A percentile compares a stretch with the other conserved stretches of the same genome.
These are phyloP conservation scores for Armadillidium nasatum DNA, from an alignment of 1,140 invertebrate species.

Conservation along the genomic window DNA sequence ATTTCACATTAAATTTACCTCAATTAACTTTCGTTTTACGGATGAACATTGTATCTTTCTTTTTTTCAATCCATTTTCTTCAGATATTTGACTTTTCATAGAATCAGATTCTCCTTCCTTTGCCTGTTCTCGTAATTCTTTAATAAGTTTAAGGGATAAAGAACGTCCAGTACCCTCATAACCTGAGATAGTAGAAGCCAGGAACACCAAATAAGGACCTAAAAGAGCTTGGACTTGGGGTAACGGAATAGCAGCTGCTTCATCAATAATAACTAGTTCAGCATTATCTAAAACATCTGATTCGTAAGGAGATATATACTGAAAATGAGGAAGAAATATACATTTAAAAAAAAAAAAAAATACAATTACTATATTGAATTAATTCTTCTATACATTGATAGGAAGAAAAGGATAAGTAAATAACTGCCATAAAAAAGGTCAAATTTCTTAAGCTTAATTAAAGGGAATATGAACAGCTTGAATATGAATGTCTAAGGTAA, in stretches of 20 bases:
- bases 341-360: too few species aligned
- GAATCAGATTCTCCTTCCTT: conserved; percentile 18
- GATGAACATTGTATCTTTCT: conserved; percentile 48
- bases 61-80: conserved; percentile 7
- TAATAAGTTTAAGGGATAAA: conserved; percentile 88
- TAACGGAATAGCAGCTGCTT: conserved; percentile 96
- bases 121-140: conserved; percentile 71
- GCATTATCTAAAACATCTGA: conserved; percentile 82
- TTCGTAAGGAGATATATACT: conserved; percentile 70
- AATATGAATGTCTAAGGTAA: too few species aligned
- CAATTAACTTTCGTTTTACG: conserved; percentile 54
- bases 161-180: conserved; percentile 98
- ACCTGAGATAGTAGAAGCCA: conserved; percentile 76
- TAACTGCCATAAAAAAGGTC: too few species aligned
- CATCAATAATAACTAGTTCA: conserved; percentile 94
- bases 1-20: conserved; percentile 50
- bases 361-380: too few species aligned
- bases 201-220: conserved; percentile 89
- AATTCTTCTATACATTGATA: too few species aligned
- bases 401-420: too few species aligned
- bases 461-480: too few species aligned
- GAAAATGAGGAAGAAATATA: conserved; percentile 24
- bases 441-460: too few species aligned
- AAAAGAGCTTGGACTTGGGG: conserved; percentile 85
- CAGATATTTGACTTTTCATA: too few species aligned